Percentiles rank a stretch among this genome's conserved stretches.
Evolutionary conservation across 2,797 vertebrate species (phyloP).

Genomic region (Cryptoprocta ferox): DNA sequence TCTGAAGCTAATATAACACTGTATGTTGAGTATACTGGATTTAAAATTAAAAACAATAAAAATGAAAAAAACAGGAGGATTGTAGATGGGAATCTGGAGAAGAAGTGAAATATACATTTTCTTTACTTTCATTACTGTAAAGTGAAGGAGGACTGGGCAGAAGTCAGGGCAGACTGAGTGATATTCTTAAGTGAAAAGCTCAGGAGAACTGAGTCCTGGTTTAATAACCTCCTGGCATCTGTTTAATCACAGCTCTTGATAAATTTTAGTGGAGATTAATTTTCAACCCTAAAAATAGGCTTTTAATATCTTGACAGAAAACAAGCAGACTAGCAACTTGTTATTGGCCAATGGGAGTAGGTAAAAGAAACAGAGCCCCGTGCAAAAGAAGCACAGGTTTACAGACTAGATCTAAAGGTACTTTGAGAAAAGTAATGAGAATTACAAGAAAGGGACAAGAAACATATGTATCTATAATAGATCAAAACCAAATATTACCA

Average conservation of each 20-base stretch:
- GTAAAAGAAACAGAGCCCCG: background rate
- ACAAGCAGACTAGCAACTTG: background rate
- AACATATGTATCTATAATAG: background rate
- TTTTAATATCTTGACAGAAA: slow-evolving; percentile 17
- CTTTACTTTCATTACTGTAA: background rate
- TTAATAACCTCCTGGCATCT: slow-evolving; percentile 55
- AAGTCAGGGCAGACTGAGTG: background rate
- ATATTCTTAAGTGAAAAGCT: slow-evolving; percentile 7
- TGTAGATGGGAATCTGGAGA: background rate
- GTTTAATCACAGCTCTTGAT: slow-evolving; percentile 25
- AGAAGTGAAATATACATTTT: background rate
- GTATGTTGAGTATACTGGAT: background rate
- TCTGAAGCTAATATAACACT: background rate
- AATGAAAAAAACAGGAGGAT: background rate
- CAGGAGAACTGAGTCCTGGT: background rate
- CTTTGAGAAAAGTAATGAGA: background rate
- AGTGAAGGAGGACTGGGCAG: background rate
- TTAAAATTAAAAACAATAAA: background rate
- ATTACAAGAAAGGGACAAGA: background rate
- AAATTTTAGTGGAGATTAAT: slow-evolving; percentile 46
- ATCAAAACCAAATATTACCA: background rate
- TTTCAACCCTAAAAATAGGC: slow-evolving; percentile 15
- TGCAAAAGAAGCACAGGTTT: background rate
- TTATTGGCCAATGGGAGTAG: background rate
- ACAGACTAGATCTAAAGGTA: background rate